Conservation (phyloP, 2,797 vertebrate genomes). For the Threskiornis aethiopicus region DNA sequence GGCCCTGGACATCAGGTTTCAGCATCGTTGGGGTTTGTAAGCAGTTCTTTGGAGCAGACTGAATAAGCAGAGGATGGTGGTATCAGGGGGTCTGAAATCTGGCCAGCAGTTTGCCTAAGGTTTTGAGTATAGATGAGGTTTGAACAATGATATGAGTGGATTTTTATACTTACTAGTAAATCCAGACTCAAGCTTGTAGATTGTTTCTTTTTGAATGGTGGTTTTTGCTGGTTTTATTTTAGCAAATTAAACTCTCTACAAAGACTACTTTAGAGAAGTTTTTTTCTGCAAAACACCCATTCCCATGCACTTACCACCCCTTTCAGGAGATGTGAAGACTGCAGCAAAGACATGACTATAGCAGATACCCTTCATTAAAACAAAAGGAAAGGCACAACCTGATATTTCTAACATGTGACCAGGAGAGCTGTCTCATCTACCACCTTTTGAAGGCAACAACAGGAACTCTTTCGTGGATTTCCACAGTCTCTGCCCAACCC, state of each 20-base stretch:
- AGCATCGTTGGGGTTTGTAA: neutral
- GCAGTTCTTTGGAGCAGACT: neutral
- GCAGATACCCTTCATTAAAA: neutral
- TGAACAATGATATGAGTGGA: neutral
- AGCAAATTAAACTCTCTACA: neutral
- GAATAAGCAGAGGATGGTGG: neutral
- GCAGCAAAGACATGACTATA: neutral
- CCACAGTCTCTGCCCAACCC: neutral
- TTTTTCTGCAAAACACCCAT: neutral
- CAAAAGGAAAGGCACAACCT: neutral
- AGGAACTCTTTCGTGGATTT: neutral
- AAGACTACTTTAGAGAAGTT: neutral
- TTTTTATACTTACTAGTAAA: neutral
- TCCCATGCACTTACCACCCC: neutral
- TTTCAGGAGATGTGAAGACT: neutral
- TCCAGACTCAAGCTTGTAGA: neutral
- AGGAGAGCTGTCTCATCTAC: neutral
- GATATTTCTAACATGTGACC: neutral
- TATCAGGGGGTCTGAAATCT: neutral
- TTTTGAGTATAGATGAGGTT: neutral
- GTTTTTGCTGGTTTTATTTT: neutral
- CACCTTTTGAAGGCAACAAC: neutral
- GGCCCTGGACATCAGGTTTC: neutral
- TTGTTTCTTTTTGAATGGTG: neutral
- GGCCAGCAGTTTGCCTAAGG: neutral